Conservation (phyloP, 1,140 invertebrate genomes). For the Euglossa dilemma region DNA sequence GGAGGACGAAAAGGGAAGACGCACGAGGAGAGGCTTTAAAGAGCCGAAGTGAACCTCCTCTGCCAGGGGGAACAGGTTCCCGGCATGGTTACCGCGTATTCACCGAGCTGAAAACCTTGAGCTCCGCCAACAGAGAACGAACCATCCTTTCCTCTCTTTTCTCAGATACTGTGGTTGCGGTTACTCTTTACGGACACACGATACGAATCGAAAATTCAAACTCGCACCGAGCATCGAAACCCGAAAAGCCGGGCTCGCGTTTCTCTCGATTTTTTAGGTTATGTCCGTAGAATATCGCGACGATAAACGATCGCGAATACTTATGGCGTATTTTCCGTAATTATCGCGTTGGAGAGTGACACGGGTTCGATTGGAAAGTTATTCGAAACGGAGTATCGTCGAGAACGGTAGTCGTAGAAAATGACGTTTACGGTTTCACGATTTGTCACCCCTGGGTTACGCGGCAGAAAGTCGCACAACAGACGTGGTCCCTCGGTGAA, state of each 20-base stretch:
- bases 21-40: conserved; percentile 70
- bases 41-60: conserved; percentile 66
- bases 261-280: neutral
- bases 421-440: neutral
- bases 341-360: neutral
- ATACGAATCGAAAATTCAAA: conserved; percentile 58
- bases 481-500: no score
- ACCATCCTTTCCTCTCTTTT: conserved; percentile 44
- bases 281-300: neutral
- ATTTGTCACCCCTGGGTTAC: neutral
- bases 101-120: conserved; percentile 82
- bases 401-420: neutral
- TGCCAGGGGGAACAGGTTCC: conserved; percentile 80
- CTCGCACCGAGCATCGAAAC: conserved; percentile 18
- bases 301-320: neutral
- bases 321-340: neutral
- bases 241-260: neutral
- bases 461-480: neutral
- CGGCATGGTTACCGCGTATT: conserved; percentile 81
- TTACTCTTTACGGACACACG: conserved; percentile 47
- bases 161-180: conserved; percentile 38
- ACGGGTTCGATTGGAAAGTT: neutral
- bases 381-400: neutral
- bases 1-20: conserved; percentile 41
- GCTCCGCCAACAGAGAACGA: conserved; percentile 60